Percentiles rank a stretch among this genome's conserved stretches.
Evolutionary conservation across 2,888 invertebrate species (phyloP).

Genomic region (Neuroscelio doddi): DNA sequence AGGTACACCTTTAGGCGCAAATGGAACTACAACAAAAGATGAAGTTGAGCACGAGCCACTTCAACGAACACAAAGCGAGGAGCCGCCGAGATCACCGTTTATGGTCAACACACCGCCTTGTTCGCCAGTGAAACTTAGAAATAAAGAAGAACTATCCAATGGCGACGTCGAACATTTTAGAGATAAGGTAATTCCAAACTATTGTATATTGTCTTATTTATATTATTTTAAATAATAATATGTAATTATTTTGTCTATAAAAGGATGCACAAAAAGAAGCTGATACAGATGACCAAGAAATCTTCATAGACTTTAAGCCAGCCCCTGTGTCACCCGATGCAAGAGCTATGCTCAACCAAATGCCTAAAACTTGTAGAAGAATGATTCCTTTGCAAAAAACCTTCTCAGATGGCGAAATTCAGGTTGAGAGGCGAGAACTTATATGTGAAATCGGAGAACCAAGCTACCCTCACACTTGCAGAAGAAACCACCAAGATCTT

Average conservation of each 20-base stretch:
- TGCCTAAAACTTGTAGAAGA: slow-evolving; percentile 70
- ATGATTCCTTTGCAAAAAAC: slow-evolving; percentile 80
- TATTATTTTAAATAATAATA: not conserved
- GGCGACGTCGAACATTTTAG: slow-evolving; percentile 54
- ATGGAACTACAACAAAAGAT: slow-evolving; percentile 54
- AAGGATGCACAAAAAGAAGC: slow-evolving; percentile 61
- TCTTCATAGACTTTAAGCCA: slow-evolving; percentile 91
- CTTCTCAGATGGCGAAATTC: slow-evolving; percentile 86
- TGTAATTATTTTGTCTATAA: not conserved
- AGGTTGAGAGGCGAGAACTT: slow-evolving; percentile 72
- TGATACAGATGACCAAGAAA: slow-evolving; percentile 83
- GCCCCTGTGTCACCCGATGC: slow-evolving; percentile 79
- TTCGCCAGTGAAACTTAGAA: slow-evolving; percentile 41
- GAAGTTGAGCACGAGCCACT: slow-evolving; percentile 81
- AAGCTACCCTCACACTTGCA: slow-evolving; percentile 69
- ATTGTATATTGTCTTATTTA: too few relatives aligned
- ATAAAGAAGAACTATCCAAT: slow-evolving; percentile 54
- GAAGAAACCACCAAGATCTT: slow-evolving; percentile 67
- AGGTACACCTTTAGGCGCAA: slow-evolving; percentile 64
- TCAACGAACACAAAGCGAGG: slow-evolving; percentile 89
- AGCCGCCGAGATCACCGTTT: slow-evolving; percentile 85
- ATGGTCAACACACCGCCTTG: slow-evolving; percentile 74
- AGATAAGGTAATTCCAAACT: slow-evolving; percentile 23
- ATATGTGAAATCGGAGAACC: slow-evolving; percentile 71
- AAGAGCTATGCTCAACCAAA: slow-evolving; percentile 69